These are phyloP conservation scores for Thamnophis elegans DNA, from an alignment of 2,797 vertebrate genomes.

Conservation along the genomic window DNA sequence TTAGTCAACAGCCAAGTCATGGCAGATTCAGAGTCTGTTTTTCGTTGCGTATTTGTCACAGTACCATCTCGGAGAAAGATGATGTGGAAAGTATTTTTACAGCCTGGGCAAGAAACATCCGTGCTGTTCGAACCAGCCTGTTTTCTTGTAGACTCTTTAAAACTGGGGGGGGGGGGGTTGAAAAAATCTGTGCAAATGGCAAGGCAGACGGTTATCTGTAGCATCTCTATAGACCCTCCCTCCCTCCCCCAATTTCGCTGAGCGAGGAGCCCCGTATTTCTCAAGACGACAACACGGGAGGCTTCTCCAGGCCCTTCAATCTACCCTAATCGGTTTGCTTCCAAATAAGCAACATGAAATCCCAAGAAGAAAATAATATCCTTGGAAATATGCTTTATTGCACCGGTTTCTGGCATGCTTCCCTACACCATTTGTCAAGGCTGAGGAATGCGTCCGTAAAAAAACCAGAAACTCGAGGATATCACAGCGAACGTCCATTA, in stretches of 20 bases:
- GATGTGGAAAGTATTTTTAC: constrained; percentile 51
- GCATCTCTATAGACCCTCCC: constrained; percentile 38
- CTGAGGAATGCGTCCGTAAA: neutral
- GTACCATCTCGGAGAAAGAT: constrained; percentile 9
- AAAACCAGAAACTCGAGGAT: neutral
- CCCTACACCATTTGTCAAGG: neutral
- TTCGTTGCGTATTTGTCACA: constrained; percentile 10
- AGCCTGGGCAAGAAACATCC: constrained; percentile 54
- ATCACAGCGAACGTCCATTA: neutral
- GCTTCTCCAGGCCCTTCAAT: neutral
- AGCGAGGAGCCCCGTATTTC: neutral
- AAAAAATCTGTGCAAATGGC: constrained; percentile 57
- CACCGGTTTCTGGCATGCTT: neutral
- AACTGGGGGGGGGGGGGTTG: neutral
- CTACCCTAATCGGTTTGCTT: neutral
- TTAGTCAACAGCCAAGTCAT: constrained; percentile 27
- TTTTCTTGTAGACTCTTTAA: constrained; percentile 55
- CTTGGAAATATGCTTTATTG: neutral
- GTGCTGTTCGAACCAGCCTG: constrained; percentile 46
- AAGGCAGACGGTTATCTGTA: constrained; percentile 28
- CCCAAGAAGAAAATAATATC: neutral
- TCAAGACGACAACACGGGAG: neutral
- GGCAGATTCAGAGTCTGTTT: constrained; percentile 32
- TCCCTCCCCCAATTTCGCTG: constrained; percentile 3
- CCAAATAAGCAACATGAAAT: neutral